These are phyloP conservation scores for Chelonus insularis DNA, from an alignment of 1,140 invertebrate species.

Conservation along the genomic window DNA sequence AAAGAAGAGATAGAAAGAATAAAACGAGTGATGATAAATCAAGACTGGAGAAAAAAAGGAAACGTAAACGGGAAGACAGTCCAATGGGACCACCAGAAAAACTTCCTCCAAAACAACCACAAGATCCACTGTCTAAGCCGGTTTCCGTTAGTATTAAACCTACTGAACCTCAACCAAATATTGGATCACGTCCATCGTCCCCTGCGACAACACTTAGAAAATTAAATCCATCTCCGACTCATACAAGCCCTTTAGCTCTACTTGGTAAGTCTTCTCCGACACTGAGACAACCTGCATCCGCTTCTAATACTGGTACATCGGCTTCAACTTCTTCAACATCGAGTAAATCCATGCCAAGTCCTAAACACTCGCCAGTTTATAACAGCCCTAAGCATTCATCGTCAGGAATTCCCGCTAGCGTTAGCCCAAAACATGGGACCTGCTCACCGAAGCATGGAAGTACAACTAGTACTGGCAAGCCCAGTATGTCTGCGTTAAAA, in stretches of 20 bases:
- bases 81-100: slow-evolving; percentile 86
- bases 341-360: slow-evolving; percentile 68
- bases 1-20: slow-evolving; percentile 68
- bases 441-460: slow-evolving; percentile 76
- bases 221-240: slow-evolving; percentile 73
- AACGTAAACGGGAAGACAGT: slow-evolving; percentile 74
- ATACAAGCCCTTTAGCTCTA: slow-evolving; percentile 63
- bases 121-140: slow-evolving; percentile 72
- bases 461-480: slow-evolving; percentile 75
- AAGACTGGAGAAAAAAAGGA: slow-evolving; percentile 77
- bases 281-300: slow-evolving; percentile 56
- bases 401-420: slow-evolving; percentile 60
- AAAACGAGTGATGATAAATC: slow-evolving; percentile 60
- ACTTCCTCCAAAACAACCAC: slow-evolving; percentile 67
- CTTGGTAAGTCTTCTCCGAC: slow-evolving; percentile 65
- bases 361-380: slow-evolving; percentile 76
- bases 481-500: slow-evolving; percentile 85
- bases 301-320: slow-evolving; percentile 9
- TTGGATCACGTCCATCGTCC: slow-evolving; percentile 63
- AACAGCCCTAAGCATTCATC: slow-evolving; percentile 73
- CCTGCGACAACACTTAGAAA: slow-evolving; percentile 68
- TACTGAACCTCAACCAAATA: slow-evolving; percentile 66
- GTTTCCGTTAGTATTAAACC: slow-evolving; percentile 75
- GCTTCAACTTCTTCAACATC: slow-evolving; percentile 34
- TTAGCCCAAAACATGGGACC: slow-evolving; percentile 70